Conservation (phyloP, 2,888 invertebrate genomes). For the Aphodius granarius region DNA sequence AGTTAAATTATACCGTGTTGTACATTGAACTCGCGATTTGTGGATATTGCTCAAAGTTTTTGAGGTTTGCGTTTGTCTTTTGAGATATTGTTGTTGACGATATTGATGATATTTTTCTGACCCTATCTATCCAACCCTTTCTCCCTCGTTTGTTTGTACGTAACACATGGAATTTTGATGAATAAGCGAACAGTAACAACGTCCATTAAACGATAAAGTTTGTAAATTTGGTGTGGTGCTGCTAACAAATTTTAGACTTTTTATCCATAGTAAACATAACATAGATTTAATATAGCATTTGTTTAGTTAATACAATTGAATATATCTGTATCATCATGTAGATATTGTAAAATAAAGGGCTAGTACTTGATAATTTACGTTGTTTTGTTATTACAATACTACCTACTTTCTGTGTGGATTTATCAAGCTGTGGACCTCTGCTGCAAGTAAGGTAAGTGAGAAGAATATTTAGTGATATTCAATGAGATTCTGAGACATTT, state of each 20-base stretch:
- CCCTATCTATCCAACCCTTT: not conserved
- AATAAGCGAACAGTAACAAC: slow-evolving; percentile 1
- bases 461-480: too few relatives aligned
- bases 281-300: slow-evolving; percentile 37
- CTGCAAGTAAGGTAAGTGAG: too few relatives aligned
- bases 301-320: slow-evolving; percentile 45
- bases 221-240: slow-evolving; percentile 49
- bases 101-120: not conserved
- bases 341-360: slow-evolving; percentile 45
- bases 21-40: slow-evolving; percentile 42
- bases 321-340: slow-evolving; percentile 50
- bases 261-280: slow-evolving; percentile 33
- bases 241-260: slow-evolving; percentile 44
- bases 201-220: slow-evolving; percentile 18
- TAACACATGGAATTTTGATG: not conserved
- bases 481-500: too few relatives aligned
- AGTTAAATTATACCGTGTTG: slow-evolving; percentile 16
- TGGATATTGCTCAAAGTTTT: slow-evolving; percentile 39
- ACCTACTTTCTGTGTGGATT: too few relatives aligned
- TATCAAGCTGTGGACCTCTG: too few relatives aligned
- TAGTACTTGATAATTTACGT: slow-evolving; percentile 23
- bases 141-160: not conserved
- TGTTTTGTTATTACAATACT: not conserved
- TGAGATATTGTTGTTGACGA: not conserved
- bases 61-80: slow-evolving; percentile 18